Percentiles rank a stretch among this genome's conserved stretches.
Evolutionary conservation across 1,140 invertebrate species (phyloP).

Genomic region (Eciton burchellii): DNA sequence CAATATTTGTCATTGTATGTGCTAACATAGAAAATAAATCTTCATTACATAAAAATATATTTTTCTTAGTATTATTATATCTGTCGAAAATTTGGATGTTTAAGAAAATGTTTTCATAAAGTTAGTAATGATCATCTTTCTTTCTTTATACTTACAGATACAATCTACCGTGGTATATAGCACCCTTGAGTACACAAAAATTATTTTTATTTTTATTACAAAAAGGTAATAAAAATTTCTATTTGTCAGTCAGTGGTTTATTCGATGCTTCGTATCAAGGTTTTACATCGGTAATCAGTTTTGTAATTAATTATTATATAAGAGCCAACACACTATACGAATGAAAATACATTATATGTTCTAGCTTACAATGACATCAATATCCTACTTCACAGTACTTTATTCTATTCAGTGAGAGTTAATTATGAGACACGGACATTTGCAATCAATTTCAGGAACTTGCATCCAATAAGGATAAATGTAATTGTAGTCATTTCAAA

Average conservation of each 20-base stretch:
- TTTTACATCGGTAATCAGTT: conserved; percentile 48
- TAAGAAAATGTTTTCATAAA: background rate
- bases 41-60: too few relatives aligned
- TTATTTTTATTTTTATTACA: conserved; percentile 58
- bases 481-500: background rate
- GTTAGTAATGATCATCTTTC: background rate
- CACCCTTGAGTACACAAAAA: conserved; percentile 49
- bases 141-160: conserved; percentile 47
- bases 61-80: too few relatives aligned
- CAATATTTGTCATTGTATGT: too few relatives aligned
- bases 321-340: background rate
- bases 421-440: background rate
- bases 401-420: background rate
- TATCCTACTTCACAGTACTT: conserved; percentile 25
- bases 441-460: background rate
- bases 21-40: too few relatives aligned
- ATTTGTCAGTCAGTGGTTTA: conserved; percentile 58
- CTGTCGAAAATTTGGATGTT: background rate
- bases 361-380: background rate
- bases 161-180: conserved; percentile 59
- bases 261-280: conserved; percentile 40
- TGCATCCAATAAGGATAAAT: background rate
- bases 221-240: conserved; percentile 50
- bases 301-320: background rate
- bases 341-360: background rate